Base-by-base conservation (phyloP, 2,888 invertebrate species). In the Iselma pallidipennis region DNA sequence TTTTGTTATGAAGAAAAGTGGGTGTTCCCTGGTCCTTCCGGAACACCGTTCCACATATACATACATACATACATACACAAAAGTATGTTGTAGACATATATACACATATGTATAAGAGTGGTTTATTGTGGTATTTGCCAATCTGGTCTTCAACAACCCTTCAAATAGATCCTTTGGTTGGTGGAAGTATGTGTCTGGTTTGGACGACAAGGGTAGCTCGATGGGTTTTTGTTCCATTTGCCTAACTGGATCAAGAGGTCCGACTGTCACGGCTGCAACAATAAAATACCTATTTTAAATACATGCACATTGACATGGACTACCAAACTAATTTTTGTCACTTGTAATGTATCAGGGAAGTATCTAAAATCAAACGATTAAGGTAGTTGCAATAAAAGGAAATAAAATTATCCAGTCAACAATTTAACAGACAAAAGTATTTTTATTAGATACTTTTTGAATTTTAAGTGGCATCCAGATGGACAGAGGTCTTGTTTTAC, bases 1-100 rank as follows among this genome's bases (percentile, higher is more conserved):
- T 76, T 78, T 78, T 76, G 76, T 77, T 74, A 70, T 68, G 56
- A 63, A 67, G 63, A 59, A 51, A 70, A 70, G 78, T 78, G 78
- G 80, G 80, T 75, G 79, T 79, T 74, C 71, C 78, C 70, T 63
- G 70, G 70, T 75, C 73, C 78, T 80, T 80, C 80, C 80, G 80
- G 79, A 10, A 79, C 77, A 74, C 74, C 74, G 75, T 76, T 74
- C 66, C 10, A 4, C 9, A 37, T 37, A 37, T 16, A 37, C 61
- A 62, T 4, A 33, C 14, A 33, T 5, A n/a, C 33, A n/a, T 5
- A 33, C 4, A 4, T 16, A 9, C 9, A 12, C n/a, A n/a, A n/a
- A n/a, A n/a, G n/a, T n/a, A n/a, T n/a, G n/a, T n/a, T n/a, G n/a
- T n/a, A n/a, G n/a, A n/a, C n/a, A n/a, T n/a, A n/a, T n/a, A n/a